Percentiles rank a stretch among this genome's conserved stretches.
phyloP scores from a whole-genome alignment of 2,797 vertebrate genomes.

The Phoxinus dragarum region DNA sequence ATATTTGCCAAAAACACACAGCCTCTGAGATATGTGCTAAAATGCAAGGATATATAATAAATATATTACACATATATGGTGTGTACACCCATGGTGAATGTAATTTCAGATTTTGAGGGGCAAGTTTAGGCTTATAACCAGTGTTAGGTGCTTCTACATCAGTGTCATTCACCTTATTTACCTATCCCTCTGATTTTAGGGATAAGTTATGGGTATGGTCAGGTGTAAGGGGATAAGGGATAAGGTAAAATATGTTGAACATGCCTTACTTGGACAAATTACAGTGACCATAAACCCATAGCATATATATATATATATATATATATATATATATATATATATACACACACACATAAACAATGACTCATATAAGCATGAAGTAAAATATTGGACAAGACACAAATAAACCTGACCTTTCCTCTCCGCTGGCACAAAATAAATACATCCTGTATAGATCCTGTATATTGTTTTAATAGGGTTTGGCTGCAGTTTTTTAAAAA shows the following conservation, averaged over 20 bases:
- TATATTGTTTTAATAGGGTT: not conserved
- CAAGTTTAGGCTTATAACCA: not conserved
- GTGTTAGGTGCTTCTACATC: too few species aligned
- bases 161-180: too few species aligned
- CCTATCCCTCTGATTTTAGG: too few species aligned
- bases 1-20: not conserved
- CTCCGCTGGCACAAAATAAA: not conserved
- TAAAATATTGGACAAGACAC: constrained; percentile 9
- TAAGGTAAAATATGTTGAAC: not conserved
- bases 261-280: not conserved
- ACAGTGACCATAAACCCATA: not conserved
- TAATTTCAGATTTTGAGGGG: not conserved
- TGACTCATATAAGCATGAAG: not conserved
- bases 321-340: not conserved
- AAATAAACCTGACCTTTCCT: constrained; percentile 15
- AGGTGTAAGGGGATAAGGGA: too few species aligned
- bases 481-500: not conserved
- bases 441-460: not conserved
- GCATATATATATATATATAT: too few species aligned
- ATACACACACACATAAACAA: not conserved
- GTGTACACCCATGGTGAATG: not conserved
- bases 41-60: not conserved
- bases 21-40: not conserved
- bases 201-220: too few species aligned
- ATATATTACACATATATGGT: not conserved